Conservation (phyloP, 2,113 vertebrate species). For the Lonchura striata region DNA sequence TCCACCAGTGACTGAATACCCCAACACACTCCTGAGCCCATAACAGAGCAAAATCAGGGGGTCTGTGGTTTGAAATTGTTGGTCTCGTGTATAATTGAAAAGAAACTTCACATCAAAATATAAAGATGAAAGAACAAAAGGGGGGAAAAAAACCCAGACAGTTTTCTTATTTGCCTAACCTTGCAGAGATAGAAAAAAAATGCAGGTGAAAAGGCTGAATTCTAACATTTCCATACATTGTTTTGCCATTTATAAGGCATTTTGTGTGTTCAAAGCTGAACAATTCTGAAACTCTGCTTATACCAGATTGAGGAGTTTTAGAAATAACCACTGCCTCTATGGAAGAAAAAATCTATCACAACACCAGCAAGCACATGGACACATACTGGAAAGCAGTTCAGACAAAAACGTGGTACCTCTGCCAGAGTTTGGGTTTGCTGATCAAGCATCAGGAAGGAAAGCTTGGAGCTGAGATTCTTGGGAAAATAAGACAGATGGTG, state of each 20-base stretch:
- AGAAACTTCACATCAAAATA: background rate
- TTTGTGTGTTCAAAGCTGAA: background rate
- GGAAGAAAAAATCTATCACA: background rate
- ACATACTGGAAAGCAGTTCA: slow-evolving; percentile 1
- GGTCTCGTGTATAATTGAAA: background rate
- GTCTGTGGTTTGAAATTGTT: background rate
- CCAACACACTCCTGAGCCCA: background rate
- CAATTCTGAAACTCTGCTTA: background rate
- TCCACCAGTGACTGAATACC: background rate
- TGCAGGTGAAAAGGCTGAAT: background rate
- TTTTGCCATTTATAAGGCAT: background rate
- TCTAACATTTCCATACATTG: background rate
- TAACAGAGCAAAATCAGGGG: background rate
- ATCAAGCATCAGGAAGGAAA: background rate
- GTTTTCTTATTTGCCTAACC: background rate
- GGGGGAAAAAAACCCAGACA: background rate
- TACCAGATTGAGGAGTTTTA: slow-evolving; percentile 1
- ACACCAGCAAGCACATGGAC: slow-evolving; percentile 19
- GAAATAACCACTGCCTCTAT: background rate
- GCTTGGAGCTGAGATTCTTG: background rate
- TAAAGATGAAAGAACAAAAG: background rate
- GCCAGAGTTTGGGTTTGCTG: slow-evolving; percentile 9
- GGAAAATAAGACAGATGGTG: slow-evolving; percentile 29
- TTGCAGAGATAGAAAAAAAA: background rate
- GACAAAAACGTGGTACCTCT: background rate